Conservation (phyloP, 2,888 invertebrate genomes). For the Spialia ferax region DNA sequence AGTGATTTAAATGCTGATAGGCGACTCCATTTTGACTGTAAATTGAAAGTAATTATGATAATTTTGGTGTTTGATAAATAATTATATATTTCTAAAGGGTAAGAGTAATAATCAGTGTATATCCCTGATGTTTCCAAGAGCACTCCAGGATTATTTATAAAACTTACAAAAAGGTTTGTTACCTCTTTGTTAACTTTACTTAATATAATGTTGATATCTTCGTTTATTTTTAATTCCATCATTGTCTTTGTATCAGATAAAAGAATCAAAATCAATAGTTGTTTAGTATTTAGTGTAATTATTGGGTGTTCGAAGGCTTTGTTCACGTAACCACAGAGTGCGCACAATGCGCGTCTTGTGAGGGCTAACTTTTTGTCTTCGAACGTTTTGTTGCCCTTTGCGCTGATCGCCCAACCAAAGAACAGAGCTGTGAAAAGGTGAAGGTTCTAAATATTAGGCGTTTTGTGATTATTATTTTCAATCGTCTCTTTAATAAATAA, state of each 20-base stretch:
- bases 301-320: conserved; percentile 43
- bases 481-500: background rate
- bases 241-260: conserved; percentile 17
- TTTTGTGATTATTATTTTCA: background rate
- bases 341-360: conserved; percentile 52
- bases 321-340: conserved; percentile 47
- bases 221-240: conserved; percentile 16
- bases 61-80: background rate
- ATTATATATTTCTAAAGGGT: background rate
- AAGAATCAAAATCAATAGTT: conserved; percentile 36
- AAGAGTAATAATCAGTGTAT: background rate
- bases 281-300: conserved; percentile 40
- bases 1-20: conserved; percentile 58
- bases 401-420: conserved; percentile 12
- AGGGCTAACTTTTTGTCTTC: conserved; percentile 68
- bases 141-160: no score
- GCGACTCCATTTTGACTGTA: conserved; percentile 24
- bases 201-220: background rate
- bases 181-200: no score
- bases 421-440: conserved; percentile 18
- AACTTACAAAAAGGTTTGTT: no score
- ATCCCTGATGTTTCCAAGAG: no score
- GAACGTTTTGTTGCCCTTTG: conserved; percentile 55
- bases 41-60: conserved; percentile 32
- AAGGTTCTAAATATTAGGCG: conserved; percentile 10